Evolutionary conservation across 2,797 vertebrate genomes (phyloP), one percentile per base, ranked within the genome.

Genomic region (Staurois parvus): DNA sequence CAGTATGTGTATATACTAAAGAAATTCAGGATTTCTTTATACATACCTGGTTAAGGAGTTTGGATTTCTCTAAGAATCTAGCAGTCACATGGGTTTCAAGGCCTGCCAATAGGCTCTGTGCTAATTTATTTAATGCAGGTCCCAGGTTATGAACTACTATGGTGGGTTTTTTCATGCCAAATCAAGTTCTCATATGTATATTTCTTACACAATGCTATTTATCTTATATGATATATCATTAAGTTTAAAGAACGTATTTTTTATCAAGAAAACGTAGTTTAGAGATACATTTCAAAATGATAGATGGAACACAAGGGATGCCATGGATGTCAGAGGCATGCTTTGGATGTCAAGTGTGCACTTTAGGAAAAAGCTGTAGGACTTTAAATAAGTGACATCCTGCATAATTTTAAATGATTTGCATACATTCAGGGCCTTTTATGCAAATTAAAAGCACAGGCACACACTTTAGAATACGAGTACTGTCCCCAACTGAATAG

Each of bases 321-420:
- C 37, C 67, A 56, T 67, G 37, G 28, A 40, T 77, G 48, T 68
- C 74, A 67, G 59, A 79, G 75, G 52, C 52, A 79, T 82, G 74
- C 72, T 59, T 73, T 83, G 24, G 21, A 83, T 83, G 85, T 87
- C 75, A 87, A 74, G 75, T 74, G 42, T 74, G 80, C 76, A 83
- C 81, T 87, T 86, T 79, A 78, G 48, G 48, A 78, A 76, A 72
- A 56, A 67, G 74, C 79, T 86, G 74, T 28, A 77, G 66, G 79
- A 66, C 76, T 79, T 26, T 56, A 19, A 78, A 62, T 79, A 40
- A 79, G 68, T 87, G 76, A 59, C 81, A 83, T 67, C 30, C 59
- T 83, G 85, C 59, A 87, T 87, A 83, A 83, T 87, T 42, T 64
- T 56, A 42, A 21, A 83, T 68, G 30, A 87, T 87, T 83, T 86